A percentile compares a stretch with the other conserved stretches of the same genome.
Evolutionary conservation across 1,140 invertebrate species (phyloP).

Genomic region (Chlorops oryzae): DNA sequence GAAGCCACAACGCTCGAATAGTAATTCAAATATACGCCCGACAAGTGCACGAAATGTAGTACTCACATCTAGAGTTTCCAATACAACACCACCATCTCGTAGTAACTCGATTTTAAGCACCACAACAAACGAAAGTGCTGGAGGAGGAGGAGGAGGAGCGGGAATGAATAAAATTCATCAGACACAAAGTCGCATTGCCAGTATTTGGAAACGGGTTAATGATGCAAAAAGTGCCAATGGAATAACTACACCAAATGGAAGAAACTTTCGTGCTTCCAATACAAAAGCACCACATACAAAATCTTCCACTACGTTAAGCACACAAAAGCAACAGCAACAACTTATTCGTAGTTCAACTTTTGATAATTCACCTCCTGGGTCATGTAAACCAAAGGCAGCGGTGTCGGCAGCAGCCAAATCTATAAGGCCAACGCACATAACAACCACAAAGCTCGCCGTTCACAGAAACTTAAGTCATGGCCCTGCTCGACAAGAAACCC

Average conservation of each 20-base stretch:
- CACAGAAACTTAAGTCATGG: conserved; percentile 19
- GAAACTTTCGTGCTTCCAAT: background rate
- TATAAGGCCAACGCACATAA: conserved; percentile 16
- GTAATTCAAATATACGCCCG: conserved; percentile 44
- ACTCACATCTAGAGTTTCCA: conserved; percentile 50
- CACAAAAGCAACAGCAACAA: conserved; percentile 32
- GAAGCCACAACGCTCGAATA: conserved; percentile 51
- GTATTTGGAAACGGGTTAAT: conserved; percentile 80
- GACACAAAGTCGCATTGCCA: conserved; percentile 80
- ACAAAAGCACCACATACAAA: conserved; percentile 5
- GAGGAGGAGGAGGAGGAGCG: conserved; percentile 6
- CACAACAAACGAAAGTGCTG: conserved; percentile 11
- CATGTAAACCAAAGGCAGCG: background rate
- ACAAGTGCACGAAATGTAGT: conserved; percentile 29
- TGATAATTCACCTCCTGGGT: conserved; percentile 53
- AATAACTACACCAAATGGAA: conserved; percentile 5
- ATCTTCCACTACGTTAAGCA: conserved; percentile 3
- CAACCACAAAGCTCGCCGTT: conserved; percentile 12
- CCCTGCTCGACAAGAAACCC: conserved; percentile 7
- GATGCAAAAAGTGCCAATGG: conserved; percentile 50
- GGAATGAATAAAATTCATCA: conserved; percentile 49
- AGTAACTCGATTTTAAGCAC: conserved; percentile 52
- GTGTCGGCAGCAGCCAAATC: background rate
- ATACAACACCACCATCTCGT: conserved; percentile 55
- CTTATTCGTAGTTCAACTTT: conserved; percentile 66